phyloP scores from a whole-genome alignment of 2,113 vertebrate species.

The Bujurquina vittata region DNA sequence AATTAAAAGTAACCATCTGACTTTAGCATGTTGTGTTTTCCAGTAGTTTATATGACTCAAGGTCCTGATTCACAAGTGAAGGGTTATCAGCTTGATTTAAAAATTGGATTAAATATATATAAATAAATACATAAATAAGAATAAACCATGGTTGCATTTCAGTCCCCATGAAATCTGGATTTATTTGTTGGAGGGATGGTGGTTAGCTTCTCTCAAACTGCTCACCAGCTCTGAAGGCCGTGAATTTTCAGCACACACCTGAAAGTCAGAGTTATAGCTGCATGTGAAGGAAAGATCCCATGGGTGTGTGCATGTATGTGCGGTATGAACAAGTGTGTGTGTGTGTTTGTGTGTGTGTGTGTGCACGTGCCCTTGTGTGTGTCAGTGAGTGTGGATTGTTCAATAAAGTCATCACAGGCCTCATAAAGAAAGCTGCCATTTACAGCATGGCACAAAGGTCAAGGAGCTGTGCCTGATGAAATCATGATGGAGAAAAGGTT shows the following conservation, averaged over 20 bases:
- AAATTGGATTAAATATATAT: too few species aligned
- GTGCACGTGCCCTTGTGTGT: slow-evolving; percentile 55
- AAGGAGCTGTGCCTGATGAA: slow-evolving; percentile 73
- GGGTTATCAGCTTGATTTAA: not conserved
- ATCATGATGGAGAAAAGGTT: slow-evolving; percentile 75
- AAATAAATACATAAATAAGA: not conserved
- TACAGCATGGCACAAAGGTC: slow-evolving; percentile 77
- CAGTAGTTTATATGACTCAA: not conserved
- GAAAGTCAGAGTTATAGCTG: slow-evolving; percentile 75
- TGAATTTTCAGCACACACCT: slow-evolving; percentile 56
- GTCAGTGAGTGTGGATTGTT: slow-evolving; percentile 69
- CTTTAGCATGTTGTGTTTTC: not conserved
- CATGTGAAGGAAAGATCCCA: slow-evolving; percentile 55
- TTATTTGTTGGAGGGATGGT: slow-evolving; percentile 47
- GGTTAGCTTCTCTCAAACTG: slow-evolving; percentile 28
- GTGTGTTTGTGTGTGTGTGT: slow-evolving; percentile 20
- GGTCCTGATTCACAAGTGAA: not conserved
- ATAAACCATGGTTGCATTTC: slow-evolving; percentile 25
- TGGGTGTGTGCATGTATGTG: slow-evolving; percentile 30
- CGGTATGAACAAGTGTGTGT: not conserved
- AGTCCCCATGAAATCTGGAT: slow-evolving; percentile 61
- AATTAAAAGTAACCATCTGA: not conserved
- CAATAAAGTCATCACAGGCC: slow-evolving; percentile 79
- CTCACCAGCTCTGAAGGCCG: slow-evolving; percentile 36
- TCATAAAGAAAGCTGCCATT: slow-evolving; percentile 82